Evolutionary conservation across 1,140 invertebrate species (phyloP).

Genomic region (Theocolax elegans): DNA sequence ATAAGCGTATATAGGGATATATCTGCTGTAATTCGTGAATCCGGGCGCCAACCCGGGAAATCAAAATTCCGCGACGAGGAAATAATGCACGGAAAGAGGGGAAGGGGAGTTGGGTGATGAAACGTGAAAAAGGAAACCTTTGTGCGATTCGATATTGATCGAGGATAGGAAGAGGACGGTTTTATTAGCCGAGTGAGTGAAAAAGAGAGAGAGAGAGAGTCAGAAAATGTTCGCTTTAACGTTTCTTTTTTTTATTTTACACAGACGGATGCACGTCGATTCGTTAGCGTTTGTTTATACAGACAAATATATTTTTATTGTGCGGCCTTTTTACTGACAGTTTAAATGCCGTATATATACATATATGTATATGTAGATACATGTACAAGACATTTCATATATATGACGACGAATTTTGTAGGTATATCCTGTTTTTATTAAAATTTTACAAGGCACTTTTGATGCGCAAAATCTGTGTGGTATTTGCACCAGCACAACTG

Average conservation of each 20-base stretch:
- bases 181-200: constrained; percentile 27
- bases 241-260: not conserved
- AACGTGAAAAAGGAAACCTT: constrained; percentile 1
- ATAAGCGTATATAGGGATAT: constrained; percentile 8
- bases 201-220: no score
- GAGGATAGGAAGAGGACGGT: not conserved
- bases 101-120: not conserved
- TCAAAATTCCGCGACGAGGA: constrained; percentile 17
- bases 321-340: no score
- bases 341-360: no score
- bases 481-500: not conserved
- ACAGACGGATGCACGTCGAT: not conserved
- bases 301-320: not conserved
- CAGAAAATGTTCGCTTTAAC: no score
- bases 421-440: constrained; percentile 8
- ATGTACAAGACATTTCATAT: no score
- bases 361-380: no score
- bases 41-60: not conserved
- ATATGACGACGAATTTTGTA: no score
- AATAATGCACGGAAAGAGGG: not conserved
- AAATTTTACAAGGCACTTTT: constrained; percentile 5
- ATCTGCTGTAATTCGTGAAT: no score
- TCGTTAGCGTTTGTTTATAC: constrained; percentile 9
- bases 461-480: not conserved
- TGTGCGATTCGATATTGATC: constrained; percentile 16